phyloP scores from a whole-genome alignment of 1,140 invertebrate genomes.

The Anastrepha ludens region DNA sequence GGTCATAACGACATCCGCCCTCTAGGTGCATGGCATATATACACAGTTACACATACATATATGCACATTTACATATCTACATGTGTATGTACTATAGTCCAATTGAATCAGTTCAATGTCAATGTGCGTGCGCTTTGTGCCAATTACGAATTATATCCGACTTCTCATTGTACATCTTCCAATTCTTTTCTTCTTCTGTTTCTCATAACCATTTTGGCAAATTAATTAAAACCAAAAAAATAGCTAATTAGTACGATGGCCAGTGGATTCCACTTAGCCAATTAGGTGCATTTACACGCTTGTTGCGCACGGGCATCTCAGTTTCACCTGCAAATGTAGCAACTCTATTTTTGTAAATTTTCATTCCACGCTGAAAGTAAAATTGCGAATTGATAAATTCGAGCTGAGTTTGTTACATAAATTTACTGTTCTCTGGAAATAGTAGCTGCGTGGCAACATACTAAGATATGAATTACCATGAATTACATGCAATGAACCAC shows the following conservation, averaged over 20 bases:
- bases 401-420: too few relatives aligned
- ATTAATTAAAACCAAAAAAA: not conserved
- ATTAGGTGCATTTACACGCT: constrained; percentile 7
- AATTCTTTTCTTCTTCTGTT: not conserved
- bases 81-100: not conserved
- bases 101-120: constrained; percentile 44
- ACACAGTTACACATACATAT: not conserved
- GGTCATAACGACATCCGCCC: constrained; percentile 10
- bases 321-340: not conserved
- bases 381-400: too few relatives aligned
- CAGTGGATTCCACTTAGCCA: not conserved
- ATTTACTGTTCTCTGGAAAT: too few relatives aligned
- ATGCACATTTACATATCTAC: too few relatives aligned
- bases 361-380: too few relatives aligned
- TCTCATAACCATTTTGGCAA: not conserved
- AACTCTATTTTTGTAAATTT: not conserved
- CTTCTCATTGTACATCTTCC: not conserved
- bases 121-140: not conserved
- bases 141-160: not conserved
- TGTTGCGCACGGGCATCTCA: not conserved
- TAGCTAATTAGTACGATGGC: not conserved
- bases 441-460: too few relatives aligned
- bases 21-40: not conserved
- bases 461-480: too few relatives aligned
- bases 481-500: too few relatives aligned